Evolutionary conservation across 2,888 invertebrate genomes (phyloP).

Genomic region (Eristalis intricaria): DNA sequence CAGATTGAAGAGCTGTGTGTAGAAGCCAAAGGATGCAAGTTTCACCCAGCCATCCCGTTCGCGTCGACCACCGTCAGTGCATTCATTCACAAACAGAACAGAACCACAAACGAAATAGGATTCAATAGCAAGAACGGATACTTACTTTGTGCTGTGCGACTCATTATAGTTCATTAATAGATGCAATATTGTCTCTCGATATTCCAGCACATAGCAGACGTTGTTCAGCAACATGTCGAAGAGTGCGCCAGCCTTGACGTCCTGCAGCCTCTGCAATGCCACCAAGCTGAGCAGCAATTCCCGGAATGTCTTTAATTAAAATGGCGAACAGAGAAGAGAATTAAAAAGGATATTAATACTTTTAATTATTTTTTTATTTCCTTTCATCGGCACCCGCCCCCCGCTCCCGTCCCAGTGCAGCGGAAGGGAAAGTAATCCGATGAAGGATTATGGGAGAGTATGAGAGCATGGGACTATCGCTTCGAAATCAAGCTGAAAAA

Average conservation of each 20-base stretch:
- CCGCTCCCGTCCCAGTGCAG: not conserved
- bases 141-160: constrained; percentile 91
- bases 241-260: constrained; percentile 88
- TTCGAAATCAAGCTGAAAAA: not conserved
- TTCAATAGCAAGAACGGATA: constrained; percentile 72
- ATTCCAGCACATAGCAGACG: constrained; percentile 96
- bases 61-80: too few relatives aligned
- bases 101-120: not conserved
- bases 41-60: not conserved
- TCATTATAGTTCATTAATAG: constrained; percentile 92
- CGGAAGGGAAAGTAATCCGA: not conserved
- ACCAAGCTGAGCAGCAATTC: constrained; percentile 93
- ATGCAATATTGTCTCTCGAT: constrained; percentile 92
- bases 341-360: constrained; percentile 57
- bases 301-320: constrained; percentile 84
- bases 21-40: not conserved
- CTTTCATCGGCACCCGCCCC: not conserved
- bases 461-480: not conserved
- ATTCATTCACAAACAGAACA: constrained; percentile 40
- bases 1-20: constrained; percentile 2
- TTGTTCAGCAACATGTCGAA: constrained; percentile 94
- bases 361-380: constrained; percentile 39
- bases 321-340: constrained; percentile 34
- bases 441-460: not conserved
- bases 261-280: constrained; percentile 90